phyloP scores from a whole-genome alignment of 1,140 invertebrate species.

The Holcopasites calliopsidis region DNA sequence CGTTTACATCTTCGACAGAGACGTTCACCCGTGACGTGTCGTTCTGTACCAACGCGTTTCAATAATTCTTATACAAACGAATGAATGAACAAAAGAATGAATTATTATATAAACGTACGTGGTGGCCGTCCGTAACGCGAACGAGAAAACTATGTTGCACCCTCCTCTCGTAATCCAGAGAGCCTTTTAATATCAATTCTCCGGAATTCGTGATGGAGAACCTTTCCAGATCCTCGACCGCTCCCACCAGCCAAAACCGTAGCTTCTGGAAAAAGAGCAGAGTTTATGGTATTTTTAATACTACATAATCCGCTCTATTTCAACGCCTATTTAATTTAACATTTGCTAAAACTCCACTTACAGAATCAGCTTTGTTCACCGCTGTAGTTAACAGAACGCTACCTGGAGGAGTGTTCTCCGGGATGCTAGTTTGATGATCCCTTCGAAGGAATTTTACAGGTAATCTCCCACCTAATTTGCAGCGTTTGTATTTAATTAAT shows the following conservation, averaged over 20 bases:
- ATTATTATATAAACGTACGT: constrained; percentile 79
- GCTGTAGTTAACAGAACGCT: constrained; percentile 84
- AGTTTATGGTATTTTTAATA: not conserved
- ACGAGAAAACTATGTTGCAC: constrained; percentile 88
- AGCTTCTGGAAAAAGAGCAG: constrained; percentile 75
- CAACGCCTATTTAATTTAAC: not conserved
- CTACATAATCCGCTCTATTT: not conserved
- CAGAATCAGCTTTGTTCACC: constrained; percentile 77
- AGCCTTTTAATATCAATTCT: constrained; percentile 87
- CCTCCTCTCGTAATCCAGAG: constrained; percentile 90
- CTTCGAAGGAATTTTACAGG: constrained; percentile 85
- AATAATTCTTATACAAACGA: too few relatives aligned
- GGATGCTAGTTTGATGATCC: constrained; percentile 85
- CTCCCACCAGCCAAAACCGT: constrained; percentile 84
- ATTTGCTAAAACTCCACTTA: constrained; percentile 65
- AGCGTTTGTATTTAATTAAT: constrained; percentile 1
- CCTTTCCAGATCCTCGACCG: constrained; percentile 83
- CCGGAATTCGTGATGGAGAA: constrained; percentile 89
- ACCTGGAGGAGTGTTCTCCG: constrained; percentile 88
- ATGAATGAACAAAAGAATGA: too few relatives aligned
- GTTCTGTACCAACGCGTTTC: constrained; percentile 84
- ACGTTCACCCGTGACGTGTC: constrained; percentile 88
- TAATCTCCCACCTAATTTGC: constrained; percentile 73
- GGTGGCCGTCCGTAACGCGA: constrained; percentile 90
- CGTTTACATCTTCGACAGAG: constrained; percentile 92